Evolutionary conservation across 1,140 invertebrate species (phyloP), one percentile per base, ranked within the genome.

Genomic region (Arctopsyche grandis): DNA sequence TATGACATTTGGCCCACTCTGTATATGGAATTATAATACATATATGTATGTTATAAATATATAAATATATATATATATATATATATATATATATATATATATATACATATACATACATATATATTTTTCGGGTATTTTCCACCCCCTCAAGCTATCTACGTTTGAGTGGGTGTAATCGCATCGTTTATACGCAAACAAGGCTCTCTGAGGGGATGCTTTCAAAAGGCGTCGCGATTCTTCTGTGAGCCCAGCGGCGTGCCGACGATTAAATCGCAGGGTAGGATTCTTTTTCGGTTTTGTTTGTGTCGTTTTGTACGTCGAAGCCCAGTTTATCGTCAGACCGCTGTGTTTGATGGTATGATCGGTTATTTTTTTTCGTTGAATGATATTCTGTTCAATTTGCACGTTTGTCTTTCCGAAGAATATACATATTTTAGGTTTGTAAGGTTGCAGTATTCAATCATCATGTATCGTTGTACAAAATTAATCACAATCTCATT

Each of bases 221-320:
- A 19, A 60, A 60, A 19, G 56, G 56, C 56, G 56, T 60, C 56
- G 56, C 56, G 16, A 19, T 60, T 60, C 56, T 60, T 60, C 56
- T 14, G 14, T 16, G 14, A 21, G 56, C 56, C 9, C 56, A 60
- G n/a, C 19, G 56, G 29, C n/a, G 29, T 38, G 3, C 29, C 16
- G 56, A 19, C 56, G 56, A 60, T 60, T 60, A 60, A 21, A 21
- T 38, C n/a, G 56, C 56, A 21, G 21, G 21, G 56, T 19, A 21
- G 9, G 56, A 19, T 19, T 60, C 16, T 19, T 1, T 38, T 38
- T 19, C 16, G 56, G 56, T 60, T n/a, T 60, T 60, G 56, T 60
- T 60, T 60, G 56, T 60, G 56, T 60, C 56, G 56, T 60, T 60
- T 60, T 60, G 19, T 60, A 60, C 56, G 16, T 5, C 56, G 29